phyloP scores from a whole-genome alignment of 2,888 invertebrate species.

The Temnothorax rugatulus region DNA sequence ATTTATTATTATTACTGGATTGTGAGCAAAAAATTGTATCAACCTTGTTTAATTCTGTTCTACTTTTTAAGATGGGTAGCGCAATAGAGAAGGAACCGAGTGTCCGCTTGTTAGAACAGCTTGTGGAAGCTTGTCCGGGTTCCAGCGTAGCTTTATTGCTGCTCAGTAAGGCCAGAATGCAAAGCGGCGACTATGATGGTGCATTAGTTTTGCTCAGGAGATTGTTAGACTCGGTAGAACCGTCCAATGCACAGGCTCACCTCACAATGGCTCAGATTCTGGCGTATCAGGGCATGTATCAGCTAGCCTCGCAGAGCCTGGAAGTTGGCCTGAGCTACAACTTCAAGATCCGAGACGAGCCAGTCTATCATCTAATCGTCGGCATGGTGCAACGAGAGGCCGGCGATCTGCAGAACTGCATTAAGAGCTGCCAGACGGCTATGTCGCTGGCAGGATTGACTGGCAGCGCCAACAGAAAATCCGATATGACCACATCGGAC shows the following conservation, averaged over 20 bases:
- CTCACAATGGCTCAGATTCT: slow-evolving; percentile 95
- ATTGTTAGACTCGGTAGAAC: slow-evolving; percentile 91
- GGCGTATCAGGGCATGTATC: slow-evolving; percentile 90
- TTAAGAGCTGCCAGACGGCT: slow-evolving; percentile 92
- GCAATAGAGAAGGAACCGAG: slow-evolving; percentile 60
- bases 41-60: neutral
- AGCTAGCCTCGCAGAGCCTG: slow-evolving; percentile 94
- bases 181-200: slow-evolving; percentile 91
- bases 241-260: slow-evolving; percentile 94
- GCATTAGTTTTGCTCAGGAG: slow-evolving; percentile 91
- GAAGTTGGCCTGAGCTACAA: slow-evolving; percentile 97
- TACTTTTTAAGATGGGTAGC: slow-evolving; percentile 7
- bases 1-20: neutral
- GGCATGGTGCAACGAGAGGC: slow-evolving; percentile 94
- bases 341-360: slow-evolving; percentile 96
- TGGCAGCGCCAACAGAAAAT: slow-evolving; percentile 69
- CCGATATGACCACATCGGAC: slow-evolving; percentile 87
- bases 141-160: slow-evolving; percentile 90
- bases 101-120: slow-evolving; percentile 87
- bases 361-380: slow-evolving; percentile 95
- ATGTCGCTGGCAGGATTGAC: slow-evolving; percentile 89
- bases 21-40: neutral
- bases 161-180: slow-evolving; percentile 93
- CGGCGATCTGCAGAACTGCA: slow-evolving; percentile 90
- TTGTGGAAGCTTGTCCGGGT: slow-evolving; percentile 94